Evolutionary conservation across 2,797 vertebrate species (phyloP), one percentile per base, ranked within the genome.

Genomic region (Syndactyla subalaris): DNA sequence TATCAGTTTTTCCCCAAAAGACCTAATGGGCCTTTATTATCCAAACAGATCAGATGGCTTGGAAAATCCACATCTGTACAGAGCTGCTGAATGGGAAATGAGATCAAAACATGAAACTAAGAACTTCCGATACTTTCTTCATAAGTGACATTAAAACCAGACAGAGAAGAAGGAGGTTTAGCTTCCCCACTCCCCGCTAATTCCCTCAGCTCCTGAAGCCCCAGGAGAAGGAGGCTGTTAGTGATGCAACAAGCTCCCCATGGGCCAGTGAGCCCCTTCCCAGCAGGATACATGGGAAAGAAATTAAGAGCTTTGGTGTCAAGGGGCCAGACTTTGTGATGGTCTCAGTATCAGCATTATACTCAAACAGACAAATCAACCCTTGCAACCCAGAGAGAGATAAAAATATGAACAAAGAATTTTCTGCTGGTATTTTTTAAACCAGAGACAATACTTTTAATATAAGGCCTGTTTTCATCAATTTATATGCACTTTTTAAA

Each of bases 31-130:
- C n/a, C 93, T 96, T 93, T 93, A 80, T 93, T 96, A 90, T 87
- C 83, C 93, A 95, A 93, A 93, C 54, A 74, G 82, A 93, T 96
- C 96, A 89, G 95, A 90, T 95, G 77, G 88, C 74, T 96, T 12
- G 72, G 96, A 96, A 97, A 96, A 97, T 92, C 77, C 93, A 85
- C 95, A 94, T 94, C 94, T 94, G 83, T 79, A 94, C 55, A 4
- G 10, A 90, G 77, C 80, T 92, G 91, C 52, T 0, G 5, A 90
- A 88, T 77, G 91, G 83, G 92, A 93, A 92, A 92, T 71, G 85
- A 94, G 80, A 95, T 85, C 85, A 95, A 95, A 96, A 95, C 67
- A 30, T 58, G 71, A 94, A 89, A 79, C 23, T 68, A 81, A 94
- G 89, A 81, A 93, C 92, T 96, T 95, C 88, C 8, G 27, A 93